These are phyloP conservation scores for Platycheirus albimanus DNA, from an alignment of 2,888 invertebrate genomes.

Conservation along the genomic window DNA sequence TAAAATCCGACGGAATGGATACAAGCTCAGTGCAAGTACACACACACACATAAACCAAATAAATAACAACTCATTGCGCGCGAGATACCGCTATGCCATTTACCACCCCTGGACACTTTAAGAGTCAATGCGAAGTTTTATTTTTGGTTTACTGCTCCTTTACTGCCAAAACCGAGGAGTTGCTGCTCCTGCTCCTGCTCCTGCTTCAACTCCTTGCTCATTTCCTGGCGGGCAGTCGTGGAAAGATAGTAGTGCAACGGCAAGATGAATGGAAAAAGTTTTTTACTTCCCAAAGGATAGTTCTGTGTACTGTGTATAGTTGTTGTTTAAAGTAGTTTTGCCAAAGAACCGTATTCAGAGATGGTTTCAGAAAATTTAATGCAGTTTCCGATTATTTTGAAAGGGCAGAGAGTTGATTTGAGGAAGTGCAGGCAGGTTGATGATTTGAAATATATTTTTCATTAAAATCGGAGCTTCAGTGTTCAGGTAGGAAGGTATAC, in stretches of 20 bases:
- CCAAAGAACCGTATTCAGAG: not conserved
- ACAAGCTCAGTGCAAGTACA: not conserved
- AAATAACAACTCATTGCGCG: slow-evolving; percentile 63
- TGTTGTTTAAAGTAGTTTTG: slow-evolving; percentile 7
- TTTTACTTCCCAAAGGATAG: slow-evolving; percentile 4
- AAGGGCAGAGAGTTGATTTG: slow-evolving; percentile 26
- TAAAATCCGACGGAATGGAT: slow-evolving; percentile 57
- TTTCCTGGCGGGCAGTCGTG: slow-evolving; percentile 39
- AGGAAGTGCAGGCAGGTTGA: not conserved
- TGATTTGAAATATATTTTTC: not conserved
- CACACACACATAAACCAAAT: slow-evolving; percentile 23
- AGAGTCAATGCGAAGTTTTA: slow-evolving; percentile 49
- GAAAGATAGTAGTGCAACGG: slow-evolving; percentile 48
- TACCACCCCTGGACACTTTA: slow-evolving; percentile 46
- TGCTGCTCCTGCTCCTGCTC: not conserved
- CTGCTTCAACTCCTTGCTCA: slow-evolving; percentile 41
- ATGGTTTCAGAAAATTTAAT: slow-evolving; percentile 15
- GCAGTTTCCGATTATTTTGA: slow-evolving; percentile 43
- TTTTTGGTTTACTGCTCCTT: slow-evolving; percentile 49
- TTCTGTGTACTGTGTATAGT: not conserved
- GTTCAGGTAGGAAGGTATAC: not conserved
- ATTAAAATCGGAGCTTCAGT: not conserved
- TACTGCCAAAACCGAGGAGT: slow-evolving; percentile 32
- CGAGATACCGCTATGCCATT: slow-evolving; percentile 12
- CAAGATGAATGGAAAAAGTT: slow-evolving; percentile 58